These are phyloP conservation scores for Beroe forskalii DNA, from an alignment of 37 sponge, comb jelly and placozoan species.

Conservation along the genomic window DNA sequence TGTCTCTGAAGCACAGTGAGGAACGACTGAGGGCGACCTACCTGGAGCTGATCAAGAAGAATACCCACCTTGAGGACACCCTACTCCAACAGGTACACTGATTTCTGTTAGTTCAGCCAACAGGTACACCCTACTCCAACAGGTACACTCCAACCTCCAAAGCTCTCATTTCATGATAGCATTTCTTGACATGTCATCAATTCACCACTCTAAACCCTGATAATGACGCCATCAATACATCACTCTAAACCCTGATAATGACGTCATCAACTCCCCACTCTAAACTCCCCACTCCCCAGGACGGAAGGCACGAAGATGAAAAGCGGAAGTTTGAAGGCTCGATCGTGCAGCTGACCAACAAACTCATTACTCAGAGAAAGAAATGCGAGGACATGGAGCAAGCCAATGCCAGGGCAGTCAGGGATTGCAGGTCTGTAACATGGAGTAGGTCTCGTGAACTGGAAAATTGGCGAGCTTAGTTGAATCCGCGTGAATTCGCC, in stretches of 20 bases:
- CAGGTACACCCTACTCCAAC: too few species aligned
- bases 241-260: too few species aligned
- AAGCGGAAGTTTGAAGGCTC: conserved; percentile 20
- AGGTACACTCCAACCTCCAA: too few species aligned
- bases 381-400: conserved; percentile 51
- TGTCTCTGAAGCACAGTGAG: conserved; percentile 55
- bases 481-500: too few species aligned
- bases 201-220: too few species aligned
- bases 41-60: conserved; percentile 25
- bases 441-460: too few species aligned
- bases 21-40: not conserved
- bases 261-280: too few species aligned
- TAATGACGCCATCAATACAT: too few species aligned
- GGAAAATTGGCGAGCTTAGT: too few species aligned
- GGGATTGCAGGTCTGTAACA: conserved; percentile 66
- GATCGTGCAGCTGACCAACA: conserved; percentile 48
- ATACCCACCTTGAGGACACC: conserved; percentile 8
- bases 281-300: not conserved
- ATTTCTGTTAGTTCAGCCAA: too few species aligned
- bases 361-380: conserved; percentile 32
- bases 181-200: too few species aligned
- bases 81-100: conserved; percentile 39
- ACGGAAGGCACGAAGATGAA: conserved; percentile 26
- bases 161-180: too few species aligned
- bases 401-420: conserved; percentile 33